Evolutionary conservation across 2,888 invertebrate species (phyloP), one percentile per base, ranked within the genome.

Genomic region (Drosophila paranaensis): DNA sequence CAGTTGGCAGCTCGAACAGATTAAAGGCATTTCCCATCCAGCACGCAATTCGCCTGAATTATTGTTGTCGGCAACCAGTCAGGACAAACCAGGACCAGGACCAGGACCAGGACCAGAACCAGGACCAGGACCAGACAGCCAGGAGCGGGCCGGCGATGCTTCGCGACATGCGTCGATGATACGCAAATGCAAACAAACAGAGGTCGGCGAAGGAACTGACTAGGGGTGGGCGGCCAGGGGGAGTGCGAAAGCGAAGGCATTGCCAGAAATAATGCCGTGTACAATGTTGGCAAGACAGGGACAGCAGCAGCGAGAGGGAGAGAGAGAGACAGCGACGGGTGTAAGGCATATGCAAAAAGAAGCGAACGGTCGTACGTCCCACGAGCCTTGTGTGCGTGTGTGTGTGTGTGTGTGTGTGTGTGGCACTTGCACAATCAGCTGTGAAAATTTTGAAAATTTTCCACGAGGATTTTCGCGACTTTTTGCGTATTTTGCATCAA

Each of bases 401-500:
- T 43, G 6, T 35, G n/a, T n/a, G n/a, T n/a, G n/a, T 45, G 14
- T 42, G 42, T 43, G 35, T 33, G 30, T 42, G 33, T 45, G 35
- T 65, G 55, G 63, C 74, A 70, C 73, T 74, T 88, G 89, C 89
- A 89, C 91, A 93, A 93, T 93, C 93, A 93, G 93, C 93, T 93
- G 93, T 92, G 90, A 92, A 92, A 91, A 92, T 92, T 92, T 91
- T 90, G 84, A 92, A 92, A 93, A 90, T 90, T 93, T 93, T 93
- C 93, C 93, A 93, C 93, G 93, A 92, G 92, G 93, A 93, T 93
- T 93, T 93, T 90, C 90, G 85, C 84, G 88, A 88, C 89, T 91
- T 91, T 92, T 89, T 89, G 90, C 89, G 89, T 90, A 89, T 88
- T 87, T 90, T 88, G 88, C 90, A 90, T 88, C 90, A 88, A 88